Percentiles rank a stretch among this genome's conserved stretches.
Evolutionary conservation across 2,888 invertebrate genomes (phyloP).

Genomic region (Arrhopalites spinosus): DNA sequence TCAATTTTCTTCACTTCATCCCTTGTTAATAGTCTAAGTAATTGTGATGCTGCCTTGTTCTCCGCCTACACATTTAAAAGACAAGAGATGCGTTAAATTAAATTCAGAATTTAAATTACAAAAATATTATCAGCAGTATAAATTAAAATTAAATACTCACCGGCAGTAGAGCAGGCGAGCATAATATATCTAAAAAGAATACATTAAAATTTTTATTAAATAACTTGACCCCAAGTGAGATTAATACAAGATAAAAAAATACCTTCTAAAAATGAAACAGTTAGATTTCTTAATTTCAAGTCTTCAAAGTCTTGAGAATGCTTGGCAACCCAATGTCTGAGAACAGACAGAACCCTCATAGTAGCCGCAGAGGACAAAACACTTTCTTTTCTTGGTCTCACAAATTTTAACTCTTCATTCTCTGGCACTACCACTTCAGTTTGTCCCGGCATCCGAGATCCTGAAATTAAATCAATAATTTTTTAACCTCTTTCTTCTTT

Average conservation of each 20-base stretch:
- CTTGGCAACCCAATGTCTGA: slow-evolving; percentile 90
- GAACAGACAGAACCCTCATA: slow-evolving; percentile 89
- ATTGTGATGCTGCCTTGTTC: slow-evolving; percentile 83
- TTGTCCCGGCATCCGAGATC: slow-evolving; percentile 56
- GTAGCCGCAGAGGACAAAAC: slow-evolving; percentile 91
- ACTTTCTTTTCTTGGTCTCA: slow-evolving; percentile 67
- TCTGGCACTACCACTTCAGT: slow-evolving; percentile 56
- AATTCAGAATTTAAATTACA: no score
- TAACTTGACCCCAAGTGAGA: no score
- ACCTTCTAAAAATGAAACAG: slow-evolving; percentile 82
- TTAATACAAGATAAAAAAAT: no score
- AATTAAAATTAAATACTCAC: slow-evolving; percentile 60
- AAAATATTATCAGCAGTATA: no score
- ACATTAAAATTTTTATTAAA: no score
- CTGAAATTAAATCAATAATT: no score
- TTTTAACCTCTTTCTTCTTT: no score
- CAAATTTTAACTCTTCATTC: slow-evolving; percentile 58
- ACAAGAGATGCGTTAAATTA: no score
- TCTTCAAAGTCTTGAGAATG: slow-evolving; percentile 69
- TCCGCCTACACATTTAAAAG: no score
- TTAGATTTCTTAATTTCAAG: slow-evolving; percentile 68
- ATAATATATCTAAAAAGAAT: slow-evolving; percentile 67
- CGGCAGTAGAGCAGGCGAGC: slow-evolving; percentile 79
- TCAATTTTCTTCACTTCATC: slow-evolving; percentile 74
- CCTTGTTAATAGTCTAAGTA: slow-evolving; percentile 76